Conservation (phyloP, 2,888 invertebrate genomes). For the Stenodera caucasica region DNA sequence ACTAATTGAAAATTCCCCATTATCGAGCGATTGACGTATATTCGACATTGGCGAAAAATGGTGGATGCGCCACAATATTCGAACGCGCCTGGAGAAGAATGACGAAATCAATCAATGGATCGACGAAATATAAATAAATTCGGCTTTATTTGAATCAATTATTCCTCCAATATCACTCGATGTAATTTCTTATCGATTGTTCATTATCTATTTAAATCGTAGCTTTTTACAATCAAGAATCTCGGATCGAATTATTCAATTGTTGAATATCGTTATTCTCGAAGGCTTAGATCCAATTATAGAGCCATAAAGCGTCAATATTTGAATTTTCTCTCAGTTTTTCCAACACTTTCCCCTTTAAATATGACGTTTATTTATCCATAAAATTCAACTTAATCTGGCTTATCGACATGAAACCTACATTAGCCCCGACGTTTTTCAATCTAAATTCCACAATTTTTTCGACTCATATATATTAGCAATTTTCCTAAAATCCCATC, state of each 20-base stretch:
- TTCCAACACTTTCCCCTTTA: not conserved
- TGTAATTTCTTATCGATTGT: not conserved
- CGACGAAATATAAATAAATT: too few species aligned
- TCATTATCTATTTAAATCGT: not conserved
- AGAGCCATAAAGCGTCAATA: too few species aligned
- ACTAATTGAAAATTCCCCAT: too few species aligned
- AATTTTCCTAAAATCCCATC: not conserved
- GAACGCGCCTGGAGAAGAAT: too few species aligned
- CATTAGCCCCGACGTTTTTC: too few species aligned
- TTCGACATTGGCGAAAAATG: not conserved
- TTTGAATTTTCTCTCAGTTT: too few species aligned
- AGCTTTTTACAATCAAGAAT: not conserved
- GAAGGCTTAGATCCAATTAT: too few species aligned
- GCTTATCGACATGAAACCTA: not conserved
- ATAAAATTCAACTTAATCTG: not conserved
- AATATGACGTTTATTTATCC: not conserved
- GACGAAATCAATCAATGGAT: too few species aligned
- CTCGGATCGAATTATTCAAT: too few species aligned
- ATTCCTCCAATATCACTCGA: not conserved
- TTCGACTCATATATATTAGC: too few species aligned
- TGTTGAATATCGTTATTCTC: too few species aligned
- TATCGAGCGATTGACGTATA: slow-evolving; percentile 12
- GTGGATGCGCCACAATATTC: not conserved
- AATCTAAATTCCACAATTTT: too few species aligned
- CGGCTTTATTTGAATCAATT: not conserved